phyloP scores from a whole-genome alignment of 2,113 vertebrate genomes.

The Nerophis lumbriciformis region DNA sequence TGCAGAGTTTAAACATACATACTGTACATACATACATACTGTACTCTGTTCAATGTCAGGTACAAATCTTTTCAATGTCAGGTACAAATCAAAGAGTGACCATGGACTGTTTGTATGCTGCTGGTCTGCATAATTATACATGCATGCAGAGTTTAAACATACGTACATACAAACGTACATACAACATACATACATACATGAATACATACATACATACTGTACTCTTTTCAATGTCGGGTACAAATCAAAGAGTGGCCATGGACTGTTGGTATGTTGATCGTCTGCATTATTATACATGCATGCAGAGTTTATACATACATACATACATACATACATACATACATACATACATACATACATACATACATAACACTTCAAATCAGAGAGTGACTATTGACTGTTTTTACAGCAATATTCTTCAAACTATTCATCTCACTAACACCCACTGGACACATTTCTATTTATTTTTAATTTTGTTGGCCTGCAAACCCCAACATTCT shows the following conservation, averaged over 20 bases:
- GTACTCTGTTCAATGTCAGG: too few species aligned
- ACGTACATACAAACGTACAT: too few species aligned
- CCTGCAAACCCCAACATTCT: not conserved
- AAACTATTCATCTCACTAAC: not conserved
- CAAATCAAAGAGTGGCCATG: conserved; percentile 20
- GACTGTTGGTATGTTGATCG: not conserved
- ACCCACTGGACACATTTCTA: not conserved
- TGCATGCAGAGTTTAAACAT: too few species aligned
- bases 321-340: too few species aligned
- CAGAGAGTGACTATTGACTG: conserved; percentile 20
- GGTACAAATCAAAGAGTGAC: too few species aligned
- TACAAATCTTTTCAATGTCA: too few species aligned
- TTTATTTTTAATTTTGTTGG: not conserved
- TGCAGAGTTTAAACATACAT: not conserved
- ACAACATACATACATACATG: not conserved
- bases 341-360: not conserved
- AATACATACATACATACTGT: not conserved
- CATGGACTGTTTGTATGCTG: too few species aligned
- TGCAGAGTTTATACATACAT: too few species aligned
- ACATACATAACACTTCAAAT: not conserved
- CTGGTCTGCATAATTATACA: too few species aligned
- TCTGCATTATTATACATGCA: too few species aligned
- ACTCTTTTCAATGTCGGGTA: conserved; percentile 2
- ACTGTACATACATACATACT: too few species aligned
- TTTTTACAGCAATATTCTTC: not conserved